Evolutionary conservation across 2,888 invertebrate species (phyloP), one percentile per base, ranked within the genome.

Genomic region (Griposia aprilina): DNA sequence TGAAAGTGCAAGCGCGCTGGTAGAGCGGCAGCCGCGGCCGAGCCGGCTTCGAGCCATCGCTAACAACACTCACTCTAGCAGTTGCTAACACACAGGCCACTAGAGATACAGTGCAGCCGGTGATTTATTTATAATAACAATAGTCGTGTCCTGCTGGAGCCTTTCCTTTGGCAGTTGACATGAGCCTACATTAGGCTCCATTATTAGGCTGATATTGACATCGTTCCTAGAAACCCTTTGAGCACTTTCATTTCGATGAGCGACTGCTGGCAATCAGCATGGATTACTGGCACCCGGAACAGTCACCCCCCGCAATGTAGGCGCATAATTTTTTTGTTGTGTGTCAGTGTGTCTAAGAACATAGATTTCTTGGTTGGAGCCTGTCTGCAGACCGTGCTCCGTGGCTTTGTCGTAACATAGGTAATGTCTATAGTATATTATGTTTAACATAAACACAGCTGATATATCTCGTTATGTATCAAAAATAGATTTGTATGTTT

Each of bases 291-390:
- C 30, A 48, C 48, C n/a, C n/a, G n/a, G 17, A 15, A 52, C 36
- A 41, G 23, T 15, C 45, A 48, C 36, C 23, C 45, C 41, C 17
- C 57, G 50, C 67, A 70, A 68, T 71, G 52, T 63, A 74, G 63
- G 41, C 30, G 55, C 63, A 84, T 82, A 80, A 67, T 82, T 68
- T 41, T 30, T 74, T 68, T 59, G 36, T 74, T 60, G 70, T 62
- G 41, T 62, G 30, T 26, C 41, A 50, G 8, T 15, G 30, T 23
- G 15, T 20, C 69, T 63, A 57, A n/a, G 15, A 36, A 62, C 36
- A 30, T 36, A 26, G n/a, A 62, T 48, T 66, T 45, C 30, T 20
- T 71, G 45, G 55, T 26, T 48, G 30, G 4, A 20, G 30, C 17
- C 11, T 30, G 48, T 66, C 8, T 59, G 17, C 62, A 11, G 48